Base-by-base conservation (phyloP, 2,113 vertebrate genomes). In the Odocoileus hemionus region DNA sequence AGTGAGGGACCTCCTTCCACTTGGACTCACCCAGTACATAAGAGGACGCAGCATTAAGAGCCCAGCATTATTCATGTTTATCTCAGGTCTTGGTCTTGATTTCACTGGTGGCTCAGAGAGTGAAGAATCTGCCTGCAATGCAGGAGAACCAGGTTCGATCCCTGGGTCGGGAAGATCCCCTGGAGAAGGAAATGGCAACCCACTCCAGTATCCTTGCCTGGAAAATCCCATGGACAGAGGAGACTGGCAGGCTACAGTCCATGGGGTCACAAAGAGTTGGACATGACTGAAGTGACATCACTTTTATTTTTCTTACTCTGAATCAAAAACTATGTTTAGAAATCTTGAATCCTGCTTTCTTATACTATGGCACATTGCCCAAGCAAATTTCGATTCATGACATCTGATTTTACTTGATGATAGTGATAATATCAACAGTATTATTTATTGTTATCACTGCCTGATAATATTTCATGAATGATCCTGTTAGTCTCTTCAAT, bases 31-130 rank as follows among this genome's bases (percentile, higher is more conserved):
- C 54, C 39, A 43, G 61, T 0, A 0, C 23, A 1, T 9, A 30
- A 55, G 36, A 19, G 61, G 55, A 47, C 3, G 13, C 39, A 55
- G 67, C 43, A 43, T 39, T 5, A 7, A 16, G 13, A 28, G 7
- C 23, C 50, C 43, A 30, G 1, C 5, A 17, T 3, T 14, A 8
- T 14, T 16, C 6, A 36, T 0, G 0, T 6, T 50, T 7, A 58
- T 15, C 86, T 82, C 33, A 50, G 55, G 15, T 26, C 86, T 57
- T 12, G 3, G 39, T 60, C 64, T 57, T 52, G 30, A 58, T 5
- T 64, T 26, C 47, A 19, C n/a, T 39, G 67, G 67, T 36, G 64
- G 9, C n/a, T 70, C 64, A 67, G n/a, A 70, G 17, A 36, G 64
- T 70, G 12, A 70, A 70, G 19, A 39, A 70, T 23, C n/a, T 70